These are phyloP conservation scores for Orius laevigatus DNA, from an alignment of 1,140 invertebrate genomes.

Conservation along the genomic window DNA sequence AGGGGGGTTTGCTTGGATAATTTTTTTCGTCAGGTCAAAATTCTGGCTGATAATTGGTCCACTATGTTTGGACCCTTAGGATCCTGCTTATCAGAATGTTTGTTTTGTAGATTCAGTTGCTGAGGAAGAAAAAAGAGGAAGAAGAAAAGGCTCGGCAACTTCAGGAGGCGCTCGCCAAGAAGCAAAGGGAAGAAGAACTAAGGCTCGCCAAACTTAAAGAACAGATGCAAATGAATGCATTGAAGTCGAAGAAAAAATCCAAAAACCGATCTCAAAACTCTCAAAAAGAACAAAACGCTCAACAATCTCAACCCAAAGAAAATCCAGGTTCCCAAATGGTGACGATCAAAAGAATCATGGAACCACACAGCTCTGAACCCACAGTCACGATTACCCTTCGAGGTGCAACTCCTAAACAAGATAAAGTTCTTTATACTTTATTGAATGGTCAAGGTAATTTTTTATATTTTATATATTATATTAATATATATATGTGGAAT, in stretches of 20 bases:
- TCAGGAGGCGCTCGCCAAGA: constrained; percentile 5
- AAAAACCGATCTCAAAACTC: not conserved
- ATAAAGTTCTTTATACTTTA: constrained; percentile 52
- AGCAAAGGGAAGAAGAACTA: not conserved
- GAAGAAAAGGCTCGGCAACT: constrained; percentile 12
- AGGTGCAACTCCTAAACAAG: constrained; percentile 52
- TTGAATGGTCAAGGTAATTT: constrained; percentile 37
- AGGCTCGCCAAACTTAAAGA: constrained; percentile 4
- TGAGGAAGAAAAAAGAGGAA: constrained; percentile 10
- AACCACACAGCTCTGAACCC: constrained; percentile 43
- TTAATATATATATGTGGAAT: too few relatives aligned
- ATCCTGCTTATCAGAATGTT: too few relatives aligned
- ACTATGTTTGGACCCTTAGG: too few relatives aligned
- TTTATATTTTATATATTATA: not conserved
- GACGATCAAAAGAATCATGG: constrained; percentile 51
- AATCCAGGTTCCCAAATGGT: constrained; percentile 40
- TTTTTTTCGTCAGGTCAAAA: too few relatives aligned
- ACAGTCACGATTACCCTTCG: constrained; percentile 59
- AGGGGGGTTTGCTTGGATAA: too few relatives aligned
- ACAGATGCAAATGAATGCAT: not conserved
- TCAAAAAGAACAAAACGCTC: constrained; percentile 1
- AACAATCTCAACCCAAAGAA: not conserved
- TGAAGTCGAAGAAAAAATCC: constrained; percentile 5
- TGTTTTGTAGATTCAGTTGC: not conserved
- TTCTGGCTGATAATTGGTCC: too few relatives aligned